These are phyloP conservation scores for Tupaia chinensis DNA, from an alignment of 2,113 vertebrate genomes.

Conservation along the genomic window DNA sequence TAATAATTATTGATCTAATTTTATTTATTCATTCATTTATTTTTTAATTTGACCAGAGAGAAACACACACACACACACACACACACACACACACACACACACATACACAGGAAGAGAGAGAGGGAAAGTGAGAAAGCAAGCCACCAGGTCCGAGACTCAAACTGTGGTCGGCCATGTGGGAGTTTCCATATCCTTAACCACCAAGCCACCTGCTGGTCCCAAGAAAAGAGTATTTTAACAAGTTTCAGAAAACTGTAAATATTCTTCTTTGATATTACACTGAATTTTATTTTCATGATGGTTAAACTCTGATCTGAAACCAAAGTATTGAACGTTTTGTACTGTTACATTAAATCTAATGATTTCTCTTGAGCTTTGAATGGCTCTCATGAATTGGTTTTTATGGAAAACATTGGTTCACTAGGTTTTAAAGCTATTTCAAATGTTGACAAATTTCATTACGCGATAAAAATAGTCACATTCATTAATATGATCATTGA, in stretches of 20 bases:
- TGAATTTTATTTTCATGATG: neutral
- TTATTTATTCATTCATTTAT: too few relatives aligned
- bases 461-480: neutral
- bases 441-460: neutral
- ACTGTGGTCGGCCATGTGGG: too few relatives aligned
- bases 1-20: too few relatives aligned
- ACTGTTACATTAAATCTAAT: neutral
- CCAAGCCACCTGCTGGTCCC: too few relatives aligned
- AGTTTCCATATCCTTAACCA: too few relatives aligned
- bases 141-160: too few relatives aligned
- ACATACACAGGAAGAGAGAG: too few relatives aligned
- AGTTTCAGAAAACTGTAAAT: neutral
- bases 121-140: too few relatives aligned
- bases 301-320: neutral
- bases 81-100: too few relatives aligned
- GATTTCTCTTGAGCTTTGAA: neutral
- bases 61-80: too few relatives aligned
- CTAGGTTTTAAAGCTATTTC: neutral
- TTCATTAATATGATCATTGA: neutral
- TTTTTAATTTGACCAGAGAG: too few relatives aligned
- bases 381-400: neutral
- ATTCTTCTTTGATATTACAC: neutral
- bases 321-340: neutral
- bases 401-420: neutral
- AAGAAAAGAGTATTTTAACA: neutral